phyloP scores from a whole-genome alignment of 2,888 invertebrate genomes.

The Amphipyra berbera region DNA sequence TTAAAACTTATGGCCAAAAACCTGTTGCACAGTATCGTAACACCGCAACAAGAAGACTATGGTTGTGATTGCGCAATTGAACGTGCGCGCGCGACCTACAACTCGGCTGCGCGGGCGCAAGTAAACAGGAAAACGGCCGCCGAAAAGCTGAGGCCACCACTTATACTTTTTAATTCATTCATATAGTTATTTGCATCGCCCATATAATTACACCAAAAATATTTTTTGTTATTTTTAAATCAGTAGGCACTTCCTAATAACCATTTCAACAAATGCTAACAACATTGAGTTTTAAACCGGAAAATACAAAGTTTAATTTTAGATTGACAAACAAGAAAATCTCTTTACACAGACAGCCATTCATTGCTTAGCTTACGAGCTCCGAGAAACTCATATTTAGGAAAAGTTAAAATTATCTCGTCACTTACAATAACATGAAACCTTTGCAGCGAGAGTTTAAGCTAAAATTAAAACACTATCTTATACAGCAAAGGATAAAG shows the following conservation, averaged over 20 bases:
- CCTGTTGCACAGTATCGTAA: constrained; percentile 60
- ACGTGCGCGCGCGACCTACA: constrained; percentile 58
- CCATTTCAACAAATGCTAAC: constrained; percentile 5
- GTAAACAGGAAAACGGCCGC: constrained; percentile 69
- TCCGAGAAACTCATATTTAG: constrained; percentile 44
- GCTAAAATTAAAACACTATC: constrained; percentile 59
- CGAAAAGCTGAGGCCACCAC: constrained; percentile 51
- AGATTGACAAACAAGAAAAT: constrained; percentile 25
- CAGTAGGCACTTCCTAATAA: background rate
- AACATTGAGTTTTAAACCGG: constrained; percentile 13
- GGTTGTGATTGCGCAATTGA: constrained; percentile 62
- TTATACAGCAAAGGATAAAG: constrained; percentile 44
- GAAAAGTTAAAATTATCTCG: constrained; percentile 48
- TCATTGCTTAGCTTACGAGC: constrained; percentile 28
- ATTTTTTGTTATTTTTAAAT: constrained; percentile 8
- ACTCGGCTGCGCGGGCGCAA: constrained; percentile 53
- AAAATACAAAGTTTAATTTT: constrained; percentile 32
- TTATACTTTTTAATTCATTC: constrained; percentile 54
- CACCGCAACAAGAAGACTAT: constrained; percentile 49
- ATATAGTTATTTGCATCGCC: constrained; percentile 21
- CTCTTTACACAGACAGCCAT: constrained; percentile 20
- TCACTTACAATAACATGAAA: constrained; percentile 45
- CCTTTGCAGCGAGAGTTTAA: constrained; percentile 33
- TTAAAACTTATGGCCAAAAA: constrained; percentile 52
- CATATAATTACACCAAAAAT: constrained; percentile 4